Conservation (phyloP, 1,140 invertebrate genomes). For the Periplaneta americana region DNA sequence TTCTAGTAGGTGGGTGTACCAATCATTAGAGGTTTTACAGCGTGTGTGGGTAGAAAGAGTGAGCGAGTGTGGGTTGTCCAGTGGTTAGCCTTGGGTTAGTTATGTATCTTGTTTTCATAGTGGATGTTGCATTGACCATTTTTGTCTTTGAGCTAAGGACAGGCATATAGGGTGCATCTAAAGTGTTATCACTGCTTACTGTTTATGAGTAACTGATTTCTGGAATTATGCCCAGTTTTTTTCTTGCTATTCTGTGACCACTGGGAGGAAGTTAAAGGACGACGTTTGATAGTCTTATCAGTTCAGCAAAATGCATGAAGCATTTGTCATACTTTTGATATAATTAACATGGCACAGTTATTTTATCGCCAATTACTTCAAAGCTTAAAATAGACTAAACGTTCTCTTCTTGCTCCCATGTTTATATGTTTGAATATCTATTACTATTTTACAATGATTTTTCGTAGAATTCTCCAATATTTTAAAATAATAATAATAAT, state of each 20-base stretch:
- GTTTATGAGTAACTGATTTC: background rate
- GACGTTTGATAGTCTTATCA: background rate
- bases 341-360: no score
- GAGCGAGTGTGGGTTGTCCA: background rate
- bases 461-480: no score
- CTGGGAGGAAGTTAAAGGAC: background rate
- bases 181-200: background rate
- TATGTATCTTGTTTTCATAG: background rate
- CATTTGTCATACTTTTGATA: no score
- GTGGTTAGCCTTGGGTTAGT: background rate
- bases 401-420: no score
- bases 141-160: background rate
- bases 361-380: no score
- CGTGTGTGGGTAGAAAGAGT: background rate
- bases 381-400: no score
- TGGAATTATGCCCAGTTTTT: background rate
- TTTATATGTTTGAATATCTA: no score
- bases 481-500: no score
- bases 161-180: background rate
- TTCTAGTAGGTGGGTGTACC: background rate
- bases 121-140: background rate
- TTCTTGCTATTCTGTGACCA: background rate
- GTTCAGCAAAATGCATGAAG: background rate
- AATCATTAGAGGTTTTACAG: background rate
- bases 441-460: no score